A percentile compares a stretch with the other conserved stretches of the same genome.
Conservation (phyloP, 2,797 vertebrate genomes). For the Coracias cyanogaster region DNA sequence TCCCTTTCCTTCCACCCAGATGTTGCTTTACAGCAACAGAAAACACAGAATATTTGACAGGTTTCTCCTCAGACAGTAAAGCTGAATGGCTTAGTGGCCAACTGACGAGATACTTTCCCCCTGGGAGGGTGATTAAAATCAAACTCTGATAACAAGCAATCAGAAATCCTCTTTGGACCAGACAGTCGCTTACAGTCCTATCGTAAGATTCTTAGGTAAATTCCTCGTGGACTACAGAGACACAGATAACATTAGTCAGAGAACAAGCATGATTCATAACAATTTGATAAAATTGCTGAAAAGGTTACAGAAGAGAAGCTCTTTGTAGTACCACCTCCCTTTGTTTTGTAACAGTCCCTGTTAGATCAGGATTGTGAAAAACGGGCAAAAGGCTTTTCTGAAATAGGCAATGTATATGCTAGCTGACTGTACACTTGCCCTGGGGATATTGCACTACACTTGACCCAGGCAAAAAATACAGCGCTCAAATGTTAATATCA, state of each 20-base stretch:
- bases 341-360: neutral
- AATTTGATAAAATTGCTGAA: constrained; percentile 36
- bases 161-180: constrained; percentile 16
- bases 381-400: constrained; percentile 12
- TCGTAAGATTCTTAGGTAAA: neutral
- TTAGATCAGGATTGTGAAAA: constrained; percentile 15
- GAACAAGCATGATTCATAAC: neutral
- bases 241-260: neutral
- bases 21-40: constrained; percentile 46
- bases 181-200: neutral
- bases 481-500: neutral
- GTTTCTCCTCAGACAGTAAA: constrained; percentile 11
- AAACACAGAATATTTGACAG: constrained; percentile 20
- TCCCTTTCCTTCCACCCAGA: constrained; percentile 5
- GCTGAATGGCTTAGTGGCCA: neutral
- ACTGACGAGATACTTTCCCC: neutral
- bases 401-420: neutral
- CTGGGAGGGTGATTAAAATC: neutral
- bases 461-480: constrained; percentile 43
- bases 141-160: constrained; percentile 31
- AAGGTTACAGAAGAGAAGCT: constrained; percentile 20
- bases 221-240: neutral
- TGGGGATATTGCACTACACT: constrained; percentile 1
- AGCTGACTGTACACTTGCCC: constrained; percentile 12
- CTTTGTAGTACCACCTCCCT: neutral